Conservation (phyloP, 2,113 vertebrate species). For the Cryptomyrus ogoouensis region DNA sequence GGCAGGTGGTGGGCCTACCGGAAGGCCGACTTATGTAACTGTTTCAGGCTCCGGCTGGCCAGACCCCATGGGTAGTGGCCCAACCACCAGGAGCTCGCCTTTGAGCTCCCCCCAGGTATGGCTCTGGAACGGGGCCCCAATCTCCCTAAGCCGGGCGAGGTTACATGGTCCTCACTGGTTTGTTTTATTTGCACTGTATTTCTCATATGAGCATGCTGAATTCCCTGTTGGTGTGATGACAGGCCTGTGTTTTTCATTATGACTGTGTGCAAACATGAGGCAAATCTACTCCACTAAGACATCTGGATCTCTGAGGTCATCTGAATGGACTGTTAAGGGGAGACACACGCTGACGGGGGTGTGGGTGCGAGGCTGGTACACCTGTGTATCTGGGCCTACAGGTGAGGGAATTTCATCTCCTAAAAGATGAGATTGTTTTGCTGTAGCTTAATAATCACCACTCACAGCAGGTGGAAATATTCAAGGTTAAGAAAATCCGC, state of each 20-base stretch:
- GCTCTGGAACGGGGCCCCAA: background rate
- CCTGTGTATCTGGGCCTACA: background rate
- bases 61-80: background rate
- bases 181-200: background rate
- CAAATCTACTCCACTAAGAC: background rate
- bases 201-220: background rate
- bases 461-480: background rate
- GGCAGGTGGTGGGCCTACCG: background rate
- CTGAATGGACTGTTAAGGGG: background rate
- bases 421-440: background rate
- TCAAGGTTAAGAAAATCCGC: background rate
- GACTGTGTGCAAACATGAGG: background rate
- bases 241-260: slow-evolving; percentile 5
- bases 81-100: background rate
- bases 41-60: background rate
- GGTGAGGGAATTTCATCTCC: background rate
- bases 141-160: background rate
- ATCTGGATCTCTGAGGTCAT: background rate
- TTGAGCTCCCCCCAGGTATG: background rate
- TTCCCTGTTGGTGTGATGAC: background rate
- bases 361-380: background rate
- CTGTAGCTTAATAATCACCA: background rate
- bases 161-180: background rate
- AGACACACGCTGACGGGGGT: background rate
- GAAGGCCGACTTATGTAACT: background rate